phyloP scores from a whole-genome alignment of 1,140 invertebrate genomes.

The Agrypnia vestita region DNA sequence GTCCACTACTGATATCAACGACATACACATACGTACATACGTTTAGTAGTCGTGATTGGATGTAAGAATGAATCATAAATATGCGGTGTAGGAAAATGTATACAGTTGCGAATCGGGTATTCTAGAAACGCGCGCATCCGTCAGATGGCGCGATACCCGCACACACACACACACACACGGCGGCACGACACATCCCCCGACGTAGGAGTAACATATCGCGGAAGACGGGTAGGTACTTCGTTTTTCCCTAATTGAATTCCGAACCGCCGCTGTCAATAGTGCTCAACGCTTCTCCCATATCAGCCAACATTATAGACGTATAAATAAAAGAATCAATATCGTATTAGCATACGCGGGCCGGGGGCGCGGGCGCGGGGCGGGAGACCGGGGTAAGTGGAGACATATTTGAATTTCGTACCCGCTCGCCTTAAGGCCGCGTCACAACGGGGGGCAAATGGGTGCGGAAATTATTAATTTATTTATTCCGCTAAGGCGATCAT shows the following conservation, averaged over 20 bases:
- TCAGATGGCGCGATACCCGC: neutral
- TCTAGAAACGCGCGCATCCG: neutral
- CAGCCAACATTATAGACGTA: constrained; percentile 60
- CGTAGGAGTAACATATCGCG: constrained; percentile 27
- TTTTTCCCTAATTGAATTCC: constrained; percentile 58
- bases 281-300: constrained; percentile 55
- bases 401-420: constrained; percentile 60
- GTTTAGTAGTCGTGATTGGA: too few species aligned
- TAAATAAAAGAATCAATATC: constrained; percentile 63
- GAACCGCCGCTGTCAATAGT: constrained; percentile 55
- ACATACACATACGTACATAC: too few species aligned
- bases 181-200: neutral
- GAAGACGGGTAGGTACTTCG: constrained; percentile 32
- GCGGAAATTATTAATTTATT: too few species aligned
- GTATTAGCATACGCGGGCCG: constrained; percentile 60
- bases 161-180: neutral
- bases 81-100: neutral
- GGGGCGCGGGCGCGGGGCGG: constrained; percentile 21
- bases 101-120: neutral
- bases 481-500: too few species aligned
- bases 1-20: too few species aligned
- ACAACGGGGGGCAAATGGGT: neutral
- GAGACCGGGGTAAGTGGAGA: constrained; percentile 53
- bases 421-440: constrained; percentile 34
- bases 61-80: too few species aligned